These are phyloP conservation scores for Sphaerophoria taeniata DNA, from an alignment of 2,888 invertebrate genomes.

Conservation along the genomic window DNA sequence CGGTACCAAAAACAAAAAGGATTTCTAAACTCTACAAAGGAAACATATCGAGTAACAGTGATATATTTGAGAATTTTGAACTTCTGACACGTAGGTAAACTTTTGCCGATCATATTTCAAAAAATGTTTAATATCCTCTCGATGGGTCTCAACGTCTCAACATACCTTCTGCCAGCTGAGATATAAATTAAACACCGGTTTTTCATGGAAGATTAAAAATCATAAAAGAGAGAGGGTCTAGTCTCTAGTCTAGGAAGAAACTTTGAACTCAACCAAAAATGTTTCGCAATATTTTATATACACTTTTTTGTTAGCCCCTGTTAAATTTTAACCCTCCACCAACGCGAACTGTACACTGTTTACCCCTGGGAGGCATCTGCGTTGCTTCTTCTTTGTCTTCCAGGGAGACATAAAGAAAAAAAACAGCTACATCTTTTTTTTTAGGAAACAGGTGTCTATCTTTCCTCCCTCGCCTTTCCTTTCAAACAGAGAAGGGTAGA, in stretches of 20 bases:
- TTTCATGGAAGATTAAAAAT: slow-evolving; percentile 33
- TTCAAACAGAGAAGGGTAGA: not conserved
- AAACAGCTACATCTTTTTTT: not conserved
- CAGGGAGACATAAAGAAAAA: not conserved
- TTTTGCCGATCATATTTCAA: slow-evolving; percentile 65
- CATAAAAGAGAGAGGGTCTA: not conserved
- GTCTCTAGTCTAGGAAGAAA: not conserved
- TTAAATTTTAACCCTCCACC: slow-evolving; percentile 11
- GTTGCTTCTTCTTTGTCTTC: not conserved
- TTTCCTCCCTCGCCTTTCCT: not conserved
- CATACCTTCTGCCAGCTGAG: no score
- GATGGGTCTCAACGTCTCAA: not conserved
- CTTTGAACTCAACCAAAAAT: slow-evolving; percentile 43
- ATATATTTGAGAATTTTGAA: slow-evolving; percentile 58
- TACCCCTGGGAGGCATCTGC: not conserved
- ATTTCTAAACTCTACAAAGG: not conserved
- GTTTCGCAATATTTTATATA: slow-evolving; percentile 49
- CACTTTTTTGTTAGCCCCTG: not conserved
- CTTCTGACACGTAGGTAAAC: slow-evolving; percentile 57
- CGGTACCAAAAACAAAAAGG: not conserved
- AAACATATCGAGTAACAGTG: slow-evolving; percentile 53
- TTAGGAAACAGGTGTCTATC: slow-evolving; percentile 53
- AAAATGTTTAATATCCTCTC: slow-evolving; percentile 67
- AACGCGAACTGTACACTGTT: not conserved
- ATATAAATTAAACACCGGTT: slow-evolving; percentile 58